phyloP scores from a whole-genome alignment of 2,113 vertebrate species.

The Clupea harengus region DNA sequence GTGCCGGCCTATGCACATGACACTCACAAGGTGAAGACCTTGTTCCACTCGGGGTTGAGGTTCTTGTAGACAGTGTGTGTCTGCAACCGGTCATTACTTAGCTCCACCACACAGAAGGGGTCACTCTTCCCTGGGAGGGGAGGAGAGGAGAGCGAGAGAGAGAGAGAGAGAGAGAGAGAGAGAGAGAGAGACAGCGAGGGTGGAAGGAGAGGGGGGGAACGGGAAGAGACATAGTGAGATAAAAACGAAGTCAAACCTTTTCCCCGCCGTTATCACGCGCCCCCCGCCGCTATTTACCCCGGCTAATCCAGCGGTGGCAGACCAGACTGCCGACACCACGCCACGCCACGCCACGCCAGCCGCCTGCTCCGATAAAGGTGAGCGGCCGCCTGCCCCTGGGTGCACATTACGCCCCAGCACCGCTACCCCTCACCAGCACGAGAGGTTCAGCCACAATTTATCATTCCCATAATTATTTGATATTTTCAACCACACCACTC shows the following conservation, averaged over 20 bases:
- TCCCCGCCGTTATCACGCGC: not conserved
- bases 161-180: constrained; percentile 16
- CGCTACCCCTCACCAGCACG: constrained; percentile 17
- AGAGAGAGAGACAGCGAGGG: not conserved
- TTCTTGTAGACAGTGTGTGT: constrained; percentile 98
- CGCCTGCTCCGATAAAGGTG: constrained; percentile 46
- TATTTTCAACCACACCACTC: constrained; percentile 49
- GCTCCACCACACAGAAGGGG: constrained; percentile 95
- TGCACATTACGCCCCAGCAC: constrained; percentile 44
- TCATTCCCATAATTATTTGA: constrained; percentile 51
- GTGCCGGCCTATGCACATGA: not conserved
- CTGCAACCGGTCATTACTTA: constrained; percentile 94
- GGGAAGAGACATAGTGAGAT: not conserved
- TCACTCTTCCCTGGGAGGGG: constrained; percentile 89
- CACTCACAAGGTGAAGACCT: constrained; percentile 98
- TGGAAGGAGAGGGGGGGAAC: not conserved
- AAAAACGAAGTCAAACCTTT: not conserved
- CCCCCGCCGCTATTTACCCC: not conserved
- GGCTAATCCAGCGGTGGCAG: not conserved
- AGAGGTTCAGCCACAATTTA: constrained; percentile 46
- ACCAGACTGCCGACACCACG: not conserved
- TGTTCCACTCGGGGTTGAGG: constrained; percentile 97
- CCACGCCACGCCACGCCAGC: not conserved
- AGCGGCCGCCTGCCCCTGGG: constrained; percentile 17
- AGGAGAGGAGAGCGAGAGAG: constrained; percentile 25